phyloP scores from a whole-genome alignment of 2,888 invertebrate species.

The Tetranychus piercei region DNA sequence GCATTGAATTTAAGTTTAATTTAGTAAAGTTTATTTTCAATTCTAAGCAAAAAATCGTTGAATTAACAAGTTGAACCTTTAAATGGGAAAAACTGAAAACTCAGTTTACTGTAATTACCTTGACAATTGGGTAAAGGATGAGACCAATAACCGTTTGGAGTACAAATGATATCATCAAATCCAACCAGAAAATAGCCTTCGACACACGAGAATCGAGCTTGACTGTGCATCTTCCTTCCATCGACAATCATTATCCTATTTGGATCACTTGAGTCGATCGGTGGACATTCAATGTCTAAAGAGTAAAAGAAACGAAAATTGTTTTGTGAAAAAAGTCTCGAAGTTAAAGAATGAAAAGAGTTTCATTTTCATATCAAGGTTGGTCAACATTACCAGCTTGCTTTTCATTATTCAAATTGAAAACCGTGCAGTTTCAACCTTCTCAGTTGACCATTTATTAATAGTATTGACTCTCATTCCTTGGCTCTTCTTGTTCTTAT shows the following conservation, averaged over 20 bases:
- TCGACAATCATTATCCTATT: conserved; percentile 48
- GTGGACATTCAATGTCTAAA: conserved; percentile 35
- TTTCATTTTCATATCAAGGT: no score
- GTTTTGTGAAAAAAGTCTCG: background rate
- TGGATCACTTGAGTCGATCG: conserved; percentile 28
- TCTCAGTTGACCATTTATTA: no score
- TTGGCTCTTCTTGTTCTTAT: no score
- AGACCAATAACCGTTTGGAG: conserved; percentile 47
- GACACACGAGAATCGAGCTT: conserved; percentile 56
- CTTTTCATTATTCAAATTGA: no score
- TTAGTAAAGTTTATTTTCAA: no score
- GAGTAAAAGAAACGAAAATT: background rate
- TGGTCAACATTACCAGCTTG: no score
- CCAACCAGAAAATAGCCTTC: conserved; percentile 60
- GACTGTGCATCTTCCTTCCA: conserved; percentile 57
- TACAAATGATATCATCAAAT: conserved; percentile 55
- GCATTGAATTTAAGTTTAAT: no score
- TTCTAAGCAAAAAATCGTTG: no score
- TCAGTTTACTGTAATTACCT: conserved; percentile 21
- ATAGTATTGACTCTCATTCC: no score
- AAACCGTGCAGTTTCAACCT: no score
- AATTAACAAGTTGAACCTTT: no score
- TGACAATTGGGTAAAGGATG: conserved; percentile 30
- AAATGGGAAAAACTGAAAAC: background rate
- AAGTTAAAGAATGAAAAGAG: no score